phyloP scores from a whole-genome alignment of 2,797 vertebrate species.

The Sitta carolinensis region DNA sequence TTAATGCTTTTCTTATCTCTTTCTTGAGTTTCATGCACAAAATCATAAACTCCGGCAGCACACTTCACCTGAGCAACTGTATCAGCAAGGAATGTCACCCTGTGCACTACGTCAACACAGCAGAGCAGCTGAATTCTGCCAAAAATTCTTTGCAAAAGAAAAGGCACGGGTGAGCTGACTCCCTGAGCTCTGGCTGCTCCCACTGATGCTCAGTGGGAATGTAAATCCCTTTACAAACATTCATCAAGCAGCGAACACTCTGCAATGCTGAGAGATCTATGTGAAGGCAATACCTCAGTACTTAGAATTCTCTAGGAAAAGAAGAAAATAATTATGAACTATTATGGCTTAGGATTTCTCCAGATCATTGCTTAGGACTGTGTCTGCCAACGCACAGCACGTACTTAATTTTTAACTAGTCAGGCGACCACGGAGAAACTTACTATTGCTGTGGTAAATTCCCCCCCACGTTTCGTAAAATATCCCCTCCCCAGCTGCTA shows the following conservation, averaged over 20 bases:
- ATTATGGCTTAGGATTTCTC: not conserved
- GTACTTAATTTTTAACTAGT: not conserved
- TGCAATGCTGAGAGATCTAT: not conserved
- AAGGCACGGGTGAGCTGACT: not conserved
- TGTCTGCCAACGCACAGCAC: not conserved
- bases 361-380: not conserved
- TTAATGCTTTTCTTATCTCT: not conserved
- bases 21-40: not conserved
- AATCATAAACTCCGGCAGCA: not conserved
- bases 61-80: not conserved
- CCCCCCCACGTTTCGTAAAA: not conserved
- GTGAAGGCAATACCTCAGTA: not conserved
- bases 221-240: slow-evolving; percentile 9
- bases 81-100: not conserved
- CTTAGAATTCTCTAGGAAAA: not conserved
- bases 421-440: not conserved
- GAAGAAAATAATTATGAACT: not conserved
- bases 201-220: not conserved
- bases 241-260: not conserved
- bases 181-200: not conserved
- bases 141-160: not conserved
- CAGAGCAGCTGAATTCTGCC: not conserved
- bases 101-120: not conserved
- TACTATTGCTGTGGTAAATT: not conserved
- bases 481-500: not conserved